Percentiles rank a stretch among this genome's conserved stretches.
phyloP scores from a whole-genome alignment of 2,888 invertebrate genomes.

The Octodonta nipae region DNA sequence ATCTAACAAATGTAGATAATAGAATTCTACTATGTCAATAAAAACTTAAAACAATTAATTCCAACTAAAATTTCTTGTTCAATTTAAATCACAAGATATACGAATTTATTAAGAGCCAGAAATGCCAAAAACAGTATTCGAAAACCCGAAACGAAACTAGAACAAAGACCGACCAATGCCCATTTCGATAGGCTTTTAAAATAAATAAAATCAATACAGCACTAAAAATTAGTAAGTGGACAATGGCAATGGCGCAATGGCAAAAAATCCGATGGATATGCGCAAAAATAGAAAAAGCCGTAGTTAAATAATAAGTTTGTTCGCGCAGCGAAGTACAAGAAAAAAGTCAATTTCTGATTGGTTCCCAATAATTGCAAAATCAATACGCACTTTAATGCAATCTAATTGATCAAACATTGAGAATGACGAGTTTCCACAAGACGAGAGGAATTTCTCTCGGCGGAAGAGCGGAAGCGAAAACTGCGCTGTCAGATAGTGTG shows the following conservation, averaged over 20 bases:
- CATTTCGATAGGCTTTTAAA: background rate
- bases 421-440: slow-evolving; percentile 15
- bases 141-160: too few relatives aligned
- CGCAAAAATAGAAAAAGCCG: slow-evolving; percentile 24
- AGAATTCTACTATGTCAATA: too few relatives aligned
- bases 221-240: slow-evolving; percentile 38
- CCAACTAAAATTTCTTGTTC: too few relatives aligned
- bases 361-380: slow-evolving; percentile 40
- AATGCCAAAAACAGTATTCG: too few relatives aligned
- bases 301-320: slow-evolving; percentile 31
- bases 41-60: too few relatives aligned
- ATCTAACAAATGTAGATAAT: too few relatives aligned
- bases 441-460: background rate
- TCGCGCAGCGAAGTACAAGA: slow-evolving; percentile 24
- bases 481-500: slow-evolving; percentile 9
- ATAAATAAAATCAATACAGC: slow-evolving; percentile 32
- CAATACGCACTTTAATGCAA: slow-evolving; percentile 35
- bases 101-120: too few relatives aligned
- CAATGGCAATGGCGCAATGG: slow-evolving; percentile 35
- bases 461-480: slow-evolving; percentile 3
- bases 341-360: slow-evolving; percentile 38
- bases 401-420: slow-evolving; percentile 32
- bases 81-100: too few relatives aligned
- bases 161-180: too few relatives aligned
- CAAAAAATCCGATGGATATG: slow-evolving; percentile 35